These are phyloP conservation scores for Abrostola tripartita DNA, from an alignment of 2,888 invertebrate species.

Conservation along the genomic window DNA sequence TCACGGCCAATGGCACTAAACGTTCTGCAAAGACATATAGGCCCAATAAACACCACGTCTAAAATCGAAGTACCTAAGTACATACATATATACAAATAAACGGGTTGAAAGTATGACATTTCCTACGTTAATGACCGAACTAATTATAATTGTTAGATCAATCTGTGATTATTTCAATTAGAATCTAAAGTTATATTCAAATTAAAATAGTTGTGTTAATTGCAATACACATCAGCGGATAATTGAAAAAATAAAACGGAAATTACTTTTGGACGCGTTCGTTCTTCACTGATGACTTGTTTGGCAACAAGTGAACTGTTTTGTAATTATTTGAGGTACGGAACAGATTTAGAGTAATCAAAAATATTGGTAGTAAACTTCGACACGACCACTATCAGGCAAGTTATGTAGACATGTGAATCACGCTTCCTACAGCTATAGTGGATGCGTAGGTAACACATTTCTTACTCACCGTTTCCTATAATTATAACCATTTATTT, in stretches of 20 bases:
- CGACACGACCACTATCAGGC: slow-evolving; percentile 39
- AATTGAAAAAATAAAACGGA: not conserved
- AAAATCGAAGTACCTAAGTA: no score
- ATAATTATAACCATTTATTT: slow-evolving; percentile 59
- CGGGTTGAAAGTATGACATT: not conserved
- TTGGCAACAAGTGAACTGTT: not conserved
- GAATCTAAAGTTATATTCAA: not conserved
- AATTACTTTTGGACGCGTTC: not conserved
- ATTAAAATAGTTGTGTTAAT: not conserved
- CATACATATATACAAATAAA: no score
- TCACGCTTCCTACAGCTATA: slow-evolving; percentile 53
- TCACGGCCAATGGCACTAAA: slow-evolving; percentile 70
- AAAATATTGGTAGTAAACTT: slow-evolving; percentile 2
- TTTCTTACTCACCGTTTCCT: slow-evolving; percentile 70
- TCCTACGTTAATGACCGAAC: not conserved
- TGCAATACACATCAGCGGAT: not conserved
- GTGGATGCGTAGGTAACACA: slow-evolving; percentile 66
- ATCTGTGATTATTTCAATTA: not conserved
- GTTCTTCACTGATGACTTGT: not conserved
- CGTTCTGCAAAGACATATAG: slow-evolving; percentile 64
- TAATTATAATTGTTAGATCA: not conserved
- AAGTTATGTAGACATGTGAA: slow-evolving; percentile 56
- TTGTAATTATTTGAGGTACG: not conserved
- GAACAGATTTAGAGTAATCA: not conserved
- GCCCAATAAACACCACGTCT: no score